These are phyloP conservation scores for Isaurus tuberculatus DNA, from an alignment of 92 coral and sea anemone species.

Conservation along the genomic window DNA sequence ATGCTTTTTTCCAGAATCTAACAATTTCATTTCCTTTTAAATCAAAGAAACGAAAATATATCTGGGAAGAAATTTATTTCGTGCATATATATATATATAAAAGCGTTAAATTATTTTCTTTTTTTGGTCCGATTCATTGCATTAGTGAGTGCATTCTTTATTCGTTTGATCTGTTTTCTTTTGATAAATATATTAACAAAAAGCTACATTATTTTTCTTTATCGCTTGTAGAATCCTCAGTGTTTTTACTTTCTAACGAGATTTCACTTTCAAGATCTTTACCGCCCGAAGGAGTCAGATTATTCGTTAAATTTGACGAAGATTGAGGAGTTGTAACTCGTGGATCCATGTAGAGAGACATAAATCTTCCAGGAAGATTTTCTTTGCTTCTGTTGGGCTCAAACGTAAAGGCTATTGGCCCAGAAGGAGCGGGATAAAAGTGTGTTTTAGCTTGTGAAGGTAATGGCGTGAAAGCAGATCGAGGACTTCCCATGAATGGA, in stretches of 20 bases:
- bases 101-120: no score
- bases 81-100: no score
- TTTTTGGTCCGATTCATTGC: no score
- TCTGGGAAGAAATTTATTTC: no score
- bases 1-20: no score
- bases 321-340: conserved; percentile 48
- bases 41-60: no score
- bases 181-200: not conserved
- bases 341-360: conserved; percentile 73
- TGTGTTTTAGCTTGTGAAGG: conserved; percentile 76
- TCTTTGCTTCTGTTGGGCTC: conserved; percentile 75
- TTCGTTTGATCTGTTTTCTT: not conserved
- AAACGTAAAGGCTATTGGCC: conserved; percentile 74
- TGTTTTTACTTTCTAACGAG: conserved; percentile 38
- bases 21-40: conserved; percentile 5
- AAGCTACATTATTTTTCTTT: conserved; percentile 9
- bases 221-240: conserved; percentile 26
- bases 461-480: conserved; percentile 85
- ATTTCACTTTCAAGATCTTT: conserved; percentile 35
- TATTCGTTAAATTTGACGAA: conserved; percentile 8
- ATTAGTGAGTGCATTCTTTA: no score
- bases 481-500: conserved; percentile 73
- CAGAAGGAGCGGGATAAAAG: conserved; percentile 63
- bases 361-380: conserved; percentile 53
- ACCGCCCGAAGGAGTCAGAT: not conserved